These are phyloP conservation scores for Galerucella pusilla DNA, from an alignment of 2,888 invertebrate genomes.

Conservation along the genomic window DNA sequence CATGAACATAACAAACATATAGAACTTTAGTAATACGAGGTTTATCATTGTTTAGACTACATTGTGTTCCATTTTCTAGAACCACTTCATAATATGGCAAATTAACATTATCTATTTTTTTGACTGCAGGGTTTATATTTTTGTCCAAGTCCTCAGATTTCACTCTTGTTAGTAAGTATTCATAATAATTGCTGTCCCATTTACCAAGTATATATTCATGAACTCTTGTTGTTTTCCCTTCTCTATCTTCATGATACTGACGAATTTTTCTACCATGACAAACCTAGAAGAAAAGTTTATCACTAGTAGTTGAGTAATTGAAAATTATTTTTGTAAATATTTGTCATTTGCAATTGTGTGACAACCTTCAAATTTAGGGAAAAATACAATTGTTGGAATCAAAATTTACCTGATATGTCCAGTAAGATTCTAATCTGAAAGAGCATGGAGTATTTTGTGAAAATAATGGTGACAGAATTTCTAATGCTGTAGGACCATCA, in stretches of 20 bases:
- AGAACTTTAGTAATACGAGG: constrained; percentile 84
- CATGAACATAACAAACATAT: constrained; percentile 90
- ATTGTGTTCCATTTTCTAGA: constrained; percentile 90
- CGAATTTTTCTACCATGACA: constrained; percentile 92
- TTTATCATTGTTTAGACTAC: constrained; percentile 85
- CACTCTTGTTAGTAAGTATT: constrained; percentile 68
- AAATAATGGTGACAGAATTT: constrained; percentile 82
- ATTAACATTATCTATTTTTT: constrained; percentile 88
- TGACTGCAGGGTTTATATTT: constrained; percentile 65
- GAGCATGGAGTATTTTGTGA: constrained; percentile 80
- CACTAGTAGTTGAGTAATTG: too few species aligned
- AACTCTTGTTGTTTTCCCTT: constrained; percentile 82
- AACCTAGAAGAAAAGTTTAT: constrained; percentile 79
- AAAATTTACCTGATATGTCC: constrained; percentile 88
- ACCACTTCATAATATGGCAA: constrained; percentile 89
- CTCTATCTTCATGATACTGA: constrained; percentile 96
- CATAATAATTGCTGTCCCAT: constrained; percentile 76
- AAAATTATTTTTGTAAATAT: too few species aligned
- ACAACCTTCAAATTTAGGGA: too few species aligned
- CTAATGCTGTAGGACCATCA: constrained; percentile 80
- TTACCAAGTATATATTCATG: constrained; percentile 90
- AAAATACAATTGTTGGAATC: neutral
- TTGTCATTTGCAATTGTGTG: too few species aligned
- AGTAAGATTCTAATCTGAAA: constrained; percentile 83
- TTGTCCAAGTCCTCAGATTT: constrained; percentile 68